These are phyloP conservation scores for Channa maculata DNA, from an alignment of 2,113 vertebrate species.

Conservation along the genomic window DNA sequence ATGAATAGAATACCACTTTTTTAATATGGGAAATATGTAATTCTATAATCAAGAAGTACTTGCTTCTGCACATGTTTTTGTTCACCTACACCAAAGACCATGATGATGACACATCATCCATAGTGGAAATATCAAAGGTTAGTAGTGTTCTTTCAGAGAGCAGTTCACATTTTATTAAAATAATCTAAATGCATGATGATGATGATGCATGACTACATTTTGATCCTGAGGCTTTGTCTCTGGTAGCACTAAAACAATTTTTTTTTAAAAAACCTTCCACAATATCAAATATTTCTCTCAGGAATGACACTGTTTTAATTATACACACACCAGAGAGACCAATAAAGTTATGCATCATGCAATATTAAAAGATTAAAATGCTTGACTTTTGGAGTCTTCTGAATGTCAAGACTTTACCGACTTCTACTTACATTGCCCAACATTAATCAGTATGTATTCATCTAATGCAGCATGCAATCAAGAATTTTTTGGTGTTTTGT, in stretches of 20 bases:
- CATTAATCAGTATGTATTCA: not conserved
- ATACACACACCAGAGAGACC: not conserved
- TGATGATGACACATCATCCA: constrained; percentile 46
- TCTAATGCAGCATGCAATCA: not conserved
- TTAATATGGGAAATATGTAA: not conserved
- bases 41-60: too few species aligned
- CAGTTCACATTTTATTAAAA: constrained; percentile 29
- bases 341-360: not conserved
- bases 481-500: not conserved
- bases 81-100: constrained; percentile 8
- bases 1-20: too few species aligned
- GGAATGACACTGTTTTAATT: not conserved
- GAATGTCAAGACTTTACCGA: constrained; percentile 3
- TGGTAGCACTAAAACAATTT: not conserved
- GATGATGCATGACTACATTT: constrained; percentile 1
- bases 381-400: not conserved
- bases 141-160: constrained; percentile 37
- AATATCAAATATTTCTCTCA: not conserved
- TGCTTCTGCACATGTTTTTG: constrained; percentile 3
- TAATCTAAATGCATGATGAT: constrained; percentile 19
- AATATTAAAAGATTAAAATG: not conserved
- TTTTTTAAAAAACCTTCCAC: not conserved
- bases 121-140: constrained; percentile 48
- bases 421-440: not conserved
- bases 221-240: constrained; percentile 9